Conservation (phyloP, 2,113 vertebrate genomes). For the Otolemur garnettii region DNA sequence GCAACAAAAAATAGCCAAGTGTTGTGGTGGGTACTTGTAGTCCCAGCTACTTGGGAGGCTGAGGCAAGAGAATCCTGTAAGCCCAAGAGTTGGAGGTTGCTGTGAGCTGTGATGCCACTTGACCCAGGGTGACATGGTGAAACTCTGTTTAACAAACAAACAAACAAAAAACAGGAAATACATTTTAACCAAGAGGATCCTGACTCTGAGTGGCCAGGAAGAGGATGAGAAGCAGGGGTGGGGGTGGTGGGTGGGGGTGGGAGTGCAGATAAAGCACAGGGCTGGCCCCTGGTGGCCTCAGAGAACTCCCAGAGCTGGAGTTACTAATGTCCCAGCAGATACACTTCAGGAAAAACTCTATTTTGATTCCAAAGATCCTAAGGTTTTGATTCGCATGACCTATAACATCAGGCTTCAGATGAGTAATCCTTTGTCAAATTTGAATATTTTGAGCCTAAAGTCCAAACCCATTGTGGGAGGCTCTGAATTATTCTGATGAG, state of each 20-base stretch:
- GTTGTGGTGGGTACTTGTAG: too few species aligned
- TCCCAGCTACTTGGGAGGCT: too few species aligned
- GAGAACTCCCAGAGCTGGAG: not conserved
- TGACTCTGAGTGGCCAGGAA: not conserved
- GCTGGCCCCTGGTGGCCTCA: not conserved
- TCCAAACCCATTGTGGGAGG: not conserved
- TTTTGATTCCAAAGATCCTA: not conserved
- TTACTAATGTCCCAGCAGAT: not conserved
- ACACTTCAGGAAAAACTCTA: not conserved
- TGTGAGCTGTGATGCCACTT: too few species aligned
- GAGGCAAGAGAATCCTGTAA: too few species aligned
- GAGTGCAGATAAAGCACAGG: not conserved
- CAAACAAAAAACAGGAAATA: not conserved
- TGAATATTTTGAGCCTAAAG: not conserved
- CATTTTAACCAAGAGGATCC: not conserved
- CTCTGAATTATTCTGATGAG: not conserved
- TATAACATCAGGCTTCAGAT: not conserved
- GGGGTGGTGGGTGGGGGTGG: too few species aligned
- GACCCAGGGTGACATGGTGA: too few species aligned
- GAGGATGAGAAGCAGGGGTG: not conserved
- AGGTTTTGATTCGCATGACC: not conserved
- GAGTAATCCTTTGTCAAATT: not conserved
- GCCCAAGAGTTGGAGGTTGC: too few species aligned
- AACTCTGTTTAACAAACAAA: too few species aligned
- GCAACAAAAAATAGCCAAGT: too few species aligned